Base-by-base conservation (phyloP, 2,797 vertebrate species). In the Hemibagrus guttatus region DNA sequence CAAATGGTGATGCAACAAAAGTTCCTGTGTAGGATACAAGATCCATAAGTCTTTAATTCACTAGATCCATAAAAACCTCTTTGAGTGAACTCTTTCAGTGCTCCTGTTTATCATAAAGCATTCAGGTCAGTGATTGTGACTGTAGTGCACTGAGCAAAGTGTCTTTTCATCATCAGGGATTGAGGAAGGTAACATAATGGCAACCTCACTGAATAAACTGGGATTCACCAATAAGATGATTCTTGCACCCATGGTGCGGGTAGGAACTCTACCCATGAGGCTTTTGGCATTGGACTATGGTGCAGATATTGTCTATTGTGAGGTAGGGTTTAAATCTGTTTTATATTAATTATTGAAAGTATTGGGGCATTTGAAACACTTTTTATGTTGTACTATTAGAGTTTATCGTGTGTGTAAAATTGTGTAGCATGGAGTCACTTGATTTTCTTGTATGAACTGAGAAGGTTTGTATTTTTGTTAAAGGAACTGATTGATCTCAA, bases 401-500 rank as follows among this genome's bases (percentile, higher is more conserved):
- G 42, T 5, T n/a, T 69, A 3, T 28, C 81, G 5, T 71, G 81
- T 69, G 21, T 39, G 31, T 80, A 11, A 14, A 26, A 74, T 61
- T 61, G 3, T 28, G 13, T 58, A 21, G 4, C 54, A 35, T 56
- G 16, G 9, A 6, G 28, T 19, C 4, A 31, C 31, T 16, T 68
- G 6, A 31, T 81, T 85, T 56, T 16, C 23, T 46, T 21, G 23
- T 52, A 26, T 71, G 31, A 42, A 13, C 16, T 63, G 4, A 52
- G 19, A 42, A 49, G 68, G 35, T 19, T n/a, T 81, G 4, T 87
- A 84, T 92, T 84, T 87, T 93, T 6, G 91, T 87, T 88, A 80
- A 89, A 99, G 98, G 98, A 99, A 93, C 93, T 99, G 91, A 97
- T 99, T 80, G 98, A 99, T 90, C 95, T 99, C 71, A 98, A 98